phyloP scores from a whole-genome alignment of 2,113 vertebrate genomes.

The Scomber colias region DNA sequence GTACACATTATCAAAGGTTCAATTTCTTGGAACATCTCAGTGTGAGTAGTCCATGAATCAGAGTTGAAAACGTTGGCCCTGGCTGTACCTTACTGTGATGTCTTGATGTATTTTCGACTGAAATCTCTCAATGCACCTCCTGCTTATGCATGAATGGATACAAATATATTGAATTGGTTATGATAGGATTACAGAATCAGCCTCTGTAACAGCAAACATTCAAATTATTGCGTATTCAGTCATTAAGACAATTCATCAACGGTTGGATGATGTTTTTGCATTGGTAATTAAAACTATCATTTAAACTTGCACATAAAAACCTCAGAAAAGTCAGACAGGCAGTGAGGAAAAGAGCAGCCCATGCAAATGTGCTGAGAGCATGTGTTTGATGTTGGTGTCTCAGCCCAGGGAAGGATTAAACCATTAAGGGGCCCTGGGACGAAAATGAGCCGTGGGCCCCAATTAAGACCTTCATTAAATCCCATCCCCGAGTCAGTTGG shows the following conservation, averaged over 20 bases:
- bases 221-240: background rate
- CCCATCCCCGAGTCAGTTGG: background rate
- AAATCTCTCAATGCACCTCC: background rate
- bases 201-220: background rate
- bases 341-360: background rate
- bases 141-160: background rate
- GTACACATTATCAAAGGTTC: constrained; percentile 4
- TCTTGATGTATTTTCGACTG: background rate
- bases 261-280: background rate
- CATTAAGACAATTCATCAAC: background rate
- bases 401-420: background rate
- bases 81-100: background rate
- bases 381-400: background rate
- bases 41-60: constrained; percentile 55
- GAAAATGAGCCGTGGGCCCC: background rate
- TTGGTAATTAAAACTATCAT: background rate
- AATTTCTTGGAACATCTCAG: constrained; percentile 33
- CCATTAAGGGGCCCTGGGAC: background rate
- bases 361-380: background rate
- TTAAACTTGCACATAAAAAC: background rate
- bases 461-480: no score
- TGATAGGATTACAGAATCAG: background rate
- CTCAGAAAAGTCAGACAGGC: background rate
- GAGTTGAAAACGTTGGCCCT: constrained; percentile 4
- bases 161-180: background rate